A percentile compares a stretch with the other conserved stretches of the same genome.
These are phyloP conservation scores for Zaprionus africanus DNA, from an alignment of 1,140 invertebrate genomes.

Conservation along the genomic window DNA sequence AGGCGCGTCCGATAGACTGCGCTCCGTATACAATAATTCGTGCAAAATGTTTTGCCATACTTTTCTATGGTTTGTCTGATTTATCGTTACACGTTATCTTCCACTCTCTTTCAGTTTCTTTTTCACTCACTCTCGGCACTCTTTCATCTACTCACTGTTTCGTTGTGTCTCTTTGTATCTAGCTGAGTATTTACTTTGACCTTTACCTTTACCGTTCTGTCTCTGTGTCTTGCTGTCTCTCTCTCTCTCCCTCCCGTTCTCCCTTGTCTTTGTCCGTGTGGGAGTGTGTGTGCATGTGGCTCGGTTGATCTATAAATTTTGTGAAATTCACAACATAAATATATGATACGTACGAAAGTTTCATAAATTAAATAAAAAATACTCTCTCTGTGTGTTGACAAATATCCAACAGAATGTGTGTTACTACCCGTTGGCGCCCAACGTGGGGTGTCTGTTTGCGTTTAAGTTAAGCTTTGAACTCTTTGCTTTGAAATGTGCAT, in stretches of 20 bases:
- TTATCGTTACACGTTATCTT: not conserved
- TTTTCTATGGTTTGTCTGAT: not conserved
- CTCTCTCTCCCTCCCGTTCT: not conserved
- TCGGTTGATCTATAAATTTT: conserved; percentile 34
- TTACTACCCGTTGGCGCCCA: not conserved
- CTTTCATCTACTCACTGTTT: not conserved
- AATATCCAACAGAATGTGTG: not conserved
- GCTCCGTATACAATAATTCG: conserved; percentile 47
- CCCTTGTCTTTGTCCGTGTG: not conserved
- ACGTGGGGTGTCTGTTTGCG: not conserved
- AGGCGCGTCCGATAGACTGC: conserved; percentile 53
- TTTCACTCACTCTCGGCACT: not conserved
- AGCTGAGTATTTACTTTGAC: too few relatives aligned
- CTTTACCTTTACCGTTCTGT: not conserved
- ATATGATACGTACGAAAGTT: conserved; percentile 11
- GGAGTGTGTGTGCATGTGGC: conserved; percentile 16
- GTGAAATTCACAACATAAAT: conserved; percentile 26
- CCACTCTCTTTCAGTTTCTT: not conserved
- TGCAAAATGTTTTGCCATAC: conserved; percentile 58
- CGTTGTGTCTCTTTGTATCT: not conserved
- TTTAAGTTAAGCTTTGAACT: not conserved
- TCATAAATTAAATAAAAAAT: conserved; percentile 8
- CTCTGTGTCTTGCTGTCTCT: conserved; percentile 8
- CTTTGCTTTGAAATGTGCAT: not conserved
- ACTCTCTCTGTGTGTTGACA: conserved; percentile 1